These are phyloP conservation scores for Laupala kohalensis DNA, from an alignment of 1,140 invertebrate genomes.

Conservation along the genomic window DNA sequence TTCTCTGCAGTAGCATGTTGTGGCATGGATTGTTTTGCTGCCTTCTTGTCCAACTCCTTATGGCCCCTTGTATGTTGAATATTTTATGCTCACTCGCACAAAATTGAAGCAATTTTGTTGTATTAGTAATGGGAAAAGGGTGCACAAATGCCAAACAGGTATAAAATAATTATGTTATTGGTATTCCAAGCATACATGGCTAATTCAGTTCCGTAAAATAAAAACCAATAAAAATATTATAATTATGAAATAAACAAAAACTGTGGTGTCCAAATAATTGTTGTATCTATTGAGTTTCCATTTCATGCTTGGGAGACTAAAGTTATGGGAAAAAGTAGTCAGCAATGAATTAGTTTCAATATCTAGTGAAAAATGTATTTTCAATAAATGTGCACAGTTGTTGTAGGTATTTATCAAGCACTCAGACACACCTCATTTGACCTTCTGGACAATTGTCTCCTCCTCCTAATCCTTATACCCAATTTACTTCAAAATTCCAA, in stretches of 20 bases:
- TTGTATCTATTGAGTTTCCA: neutral
- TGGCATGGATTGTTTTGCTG: neutral
- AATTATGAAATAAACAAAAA: neutral
- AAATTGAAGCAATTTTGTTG: neutral
- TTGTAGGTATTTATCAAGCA: neutral
- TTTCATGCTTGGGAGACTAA: neutral
- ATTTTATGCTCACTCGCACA: neutral
- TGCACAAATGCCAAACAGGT: neutral
- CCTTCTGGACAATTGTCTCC: neutral
- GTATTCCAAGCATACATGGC: neutral
- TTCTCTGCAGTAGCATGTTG: neutral
- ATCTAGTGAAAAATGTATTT: neutral
- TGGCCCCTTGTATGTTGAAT: neutral
- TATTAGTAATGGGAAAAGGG: neutral
- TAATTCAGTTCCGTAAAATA: no score
- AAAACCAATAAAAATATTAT: neutral
- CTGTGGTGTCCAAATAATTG: neutral
- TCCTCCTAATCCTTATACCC: neutral
- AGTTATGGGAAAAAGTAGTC: neutral
- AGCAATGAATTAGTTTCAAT: neutral
- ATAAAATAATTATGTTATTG: neutral
- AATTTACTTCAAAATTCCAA: neutral
- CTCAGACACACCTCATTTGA: neutral
- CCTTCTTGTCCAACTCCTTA: neutral
- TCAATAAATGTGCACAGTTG: neutral